phyloP scores from a whole-genome alignment of 1,140 invertebrate species.

The Drosophila chauvacae region DNA sequence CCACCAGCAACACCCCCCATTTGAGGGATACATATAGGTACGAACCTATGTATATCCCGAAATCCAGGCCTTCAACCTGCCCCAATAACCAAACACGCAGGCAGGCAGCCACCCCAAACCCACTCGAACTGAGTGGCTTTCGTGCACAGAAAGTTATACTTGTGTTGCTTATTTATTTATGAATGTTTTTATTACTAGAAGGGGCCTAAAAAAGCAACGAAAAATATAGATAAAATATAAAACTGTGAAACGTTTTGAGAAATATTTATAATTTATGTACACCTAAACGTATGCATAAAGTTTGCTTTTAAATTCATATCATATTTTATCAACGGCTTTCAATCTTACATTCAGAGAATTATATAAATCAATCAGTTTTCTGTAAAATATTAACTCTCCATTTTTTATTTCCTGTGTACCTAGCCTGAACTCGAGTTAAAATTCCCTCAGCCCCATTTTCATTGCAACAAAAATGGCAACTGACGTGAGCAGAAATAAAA shows the following conservation, averaged over 20 bases:
- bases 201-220: background rate
- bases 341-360: background rate
- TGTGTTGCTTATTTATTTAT: background rate
- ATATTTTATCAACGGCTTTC: too few species aligned
- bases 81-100: slow-evolving; percentile 41
- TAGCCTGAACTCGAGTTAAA: slow-evolving; percentile 17
- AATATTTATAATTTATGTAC: background rate
- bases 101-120: background rate
- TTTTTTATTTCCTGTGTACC: slow-evolving; percentile 1
- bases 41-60: slow-evolving; percentile 12
- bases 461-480: slow-evolving; percentile 43
- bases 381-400: background rate
- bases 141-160: background rate
- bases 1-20: background rate
- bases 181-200: background rate
- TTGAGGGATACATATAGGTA: slow-evolving; percentile 1
- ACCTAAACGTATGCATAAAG: too few species aligned
- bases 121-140: slow-evolving; percentile 18
- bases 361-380: background rate
- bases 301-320: background rate
- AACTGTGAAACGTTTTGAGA: background rate
- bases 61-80: slow-evolving; percentile 39
- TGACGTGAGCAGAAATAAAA: slow-evolving; percentile 64
- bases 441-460: slow-evolving; percentile 24
- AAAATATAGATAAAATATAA: background rate